Base-by-base conservation (phyloP, 2,888 invertebrate genomes). In the Noctua janthe region DNA sequence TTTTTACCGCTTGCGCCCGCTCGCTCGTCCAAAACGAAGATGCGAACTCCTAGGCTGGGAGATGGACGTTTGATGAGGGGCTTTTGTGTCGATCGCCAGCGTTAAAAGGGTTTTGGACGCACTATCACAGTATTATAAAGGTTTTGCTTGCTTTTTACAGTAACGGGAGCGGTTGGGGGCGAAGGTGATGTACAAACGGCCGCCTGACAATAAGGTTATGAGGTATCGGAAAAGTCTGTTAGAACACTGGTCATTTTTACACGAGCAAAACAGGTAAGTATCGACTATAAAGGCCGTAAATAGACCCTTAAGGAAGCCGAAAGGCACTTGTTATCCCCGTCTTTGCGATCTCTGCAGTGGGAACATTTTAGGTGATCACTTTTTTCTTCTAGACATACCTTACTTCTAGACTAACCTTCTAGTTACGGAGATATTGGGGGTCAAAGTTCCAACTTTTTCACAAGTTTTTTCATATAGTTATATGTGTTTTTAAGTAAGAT, bases 1-100 rank as follows among this genome's bases (percentile, higher is more conserved):
- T 96, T 97, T 97, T 97, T 97, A 94, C 92, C 92, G 92, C 91
- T 91, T 89, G 91, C 93, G 91, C 91, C 91, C 93, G 93, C 90
- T 92, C 84, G 92, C 86, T 88, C 91, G 82, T 90, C 85, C 94
- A 96, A 96, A 96, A 95, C 93, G 95, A 96, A 95, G 94, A 94
- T 92, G 93, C 87, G 87, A 90, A 93, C 91, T 87, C 84, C 92
- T 90, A 89, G 91, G 91, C 90, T 90, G 92, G 92, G 94, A 96
- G 96, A 97, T 97, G 95, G 97, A 96, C 97, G 95, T 96, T 97
- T 97, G 97, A 97, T 97, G 97, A 96, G 96, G 94, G 96, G 94
- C 96, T 97, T 86, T 97, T 96, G 95, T 96, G 96, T 94, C 95
- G 94, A 94, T 94, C 95, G 94, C 90, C 89, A 91, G 89, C 94